These are phyloP conservation scores for Cosmorhoe ocellata DNA, from an alignment of 2,888 invertebrate species.

Conservation along the genomic window DNA sequence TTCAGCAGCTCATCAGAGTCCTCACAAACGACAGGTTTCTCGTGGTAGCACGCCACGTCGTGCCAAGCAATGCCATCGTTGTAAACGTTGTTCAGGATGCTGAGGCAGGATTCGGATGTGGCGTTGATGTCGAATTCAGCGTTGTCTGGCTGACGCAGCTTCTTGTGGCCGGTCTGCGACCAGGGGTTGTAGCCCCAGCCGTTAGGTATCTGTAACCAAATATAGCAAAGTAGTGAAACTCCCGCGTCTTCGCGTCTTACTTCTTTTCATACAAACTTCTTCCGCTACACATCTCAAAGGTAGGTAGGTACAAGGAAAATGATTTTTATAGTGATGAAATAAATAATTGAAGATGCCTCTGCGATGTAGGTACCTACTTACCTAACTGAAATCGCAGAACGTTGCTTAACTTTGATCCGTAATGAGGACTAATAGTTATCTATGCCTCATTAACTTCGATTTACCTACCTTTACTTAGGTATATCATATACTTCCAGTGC, in stretches of 20 bases:
- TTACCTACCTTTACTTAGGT: too few relatives aligned
- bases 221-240: not conserved
- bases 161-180: constrained; percentile 96
- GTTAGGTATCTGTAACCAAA: constrained; percentile 74
- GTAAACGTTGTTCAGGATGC: constrained; percentile 95
- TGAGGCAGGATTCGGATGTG: constrained; percentile 93
- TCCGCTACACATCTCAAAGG: too few relatives aligned
- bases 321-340: too few relatives aligned
- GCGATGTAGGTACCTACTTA: too few relatives aligned
- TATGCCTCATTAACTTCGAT: too few relatives aligned
- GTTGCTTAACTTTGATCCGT: too few relatives aligned
- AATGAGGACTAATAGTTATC: too few relatives aligned
- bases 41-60: constrained; percentile 96
- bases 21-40: constrained; percentile 95
- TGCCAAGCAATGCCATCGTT: constrained; percentile 97
- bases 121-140: constrained; percentile 95
- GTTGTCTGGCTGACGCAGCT: constrained; percentile 93
- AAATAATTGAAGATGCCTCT: too few relatives aligned
- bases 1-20: constrained; percentile 94
- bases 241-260: constrained; percentile 1
- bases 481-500: too few relatives aligned
- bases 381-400: too few relatives aligned
- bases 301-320: too few relatives aligned
- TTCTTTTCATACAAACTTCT: too few relatives aligned
- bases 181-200: constrained; percentile 94